Percentiles rank a stretch among this genome's conserved stretches.
Conservation (phyloP, 2,888 invertebrate genomes). For the Rugalucina vietnamica region DNA sequence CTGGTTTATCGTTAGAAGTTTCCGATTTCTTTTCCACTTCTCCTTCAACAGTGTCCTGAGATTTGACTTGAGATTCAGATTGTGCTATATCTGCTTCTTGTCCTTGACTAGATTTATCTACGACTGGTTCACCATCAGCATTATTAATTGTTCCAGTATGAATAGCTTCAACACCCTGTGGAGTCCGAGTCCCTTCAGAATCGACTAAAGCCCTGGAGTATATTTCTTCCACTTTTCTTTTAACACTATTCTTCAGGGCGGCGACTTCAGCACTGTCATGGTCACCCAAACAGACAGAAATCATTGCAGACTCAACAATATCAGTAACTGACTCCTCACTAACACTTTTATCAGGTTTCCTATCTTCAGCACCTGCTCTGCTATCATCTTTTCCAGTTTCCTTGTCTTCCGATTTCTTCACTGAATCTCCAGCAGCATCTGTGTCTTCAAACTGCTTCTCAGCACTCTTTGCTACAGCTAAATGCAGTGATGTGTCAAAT, state of each 20-base stretch:
- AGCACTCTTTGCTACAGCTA: conserved; percentile 36
- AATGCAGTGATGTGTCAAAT: conserved; percentile 51
- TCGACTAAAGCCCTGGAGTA: background rate
- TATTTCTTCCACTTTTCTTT: conserved; percentile 5
- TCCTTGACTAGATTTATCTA: background rate
- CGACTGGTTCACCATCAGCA: too few relatives aligned
- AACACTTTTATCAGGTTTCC: background rate
- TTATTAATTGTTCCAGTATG: too few relatives aligned
- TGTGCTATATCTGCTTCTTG: too few relatives aligned
- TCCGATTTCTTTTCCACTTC: background rate
- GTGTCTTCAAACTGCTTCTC: background rate
- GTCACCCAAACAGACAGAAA: conserved; percentile 26
- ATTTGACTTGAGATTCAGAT: background rate
- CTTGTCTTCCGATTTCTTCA: background rate
- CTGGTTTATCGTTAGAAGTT: background rate
- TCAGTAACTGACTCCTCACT: background rate
- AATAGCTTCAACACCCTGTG: too few relatives aligned
- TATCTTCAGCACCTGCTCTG: background rate
- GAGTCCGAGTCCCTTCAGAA: background rate
- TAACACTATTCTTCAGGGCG: background rate
- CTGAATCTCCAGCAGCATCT: background rate
- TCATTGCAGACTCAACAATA: conserved; percentile 38
- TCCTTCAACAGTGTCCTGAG: background rate
- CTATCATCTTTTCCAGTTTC: background rate
- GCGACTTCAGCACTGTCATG: background rate